Conservation (phyloP, 2,888 invertebrate species). For the Thereva unica region DNA sequence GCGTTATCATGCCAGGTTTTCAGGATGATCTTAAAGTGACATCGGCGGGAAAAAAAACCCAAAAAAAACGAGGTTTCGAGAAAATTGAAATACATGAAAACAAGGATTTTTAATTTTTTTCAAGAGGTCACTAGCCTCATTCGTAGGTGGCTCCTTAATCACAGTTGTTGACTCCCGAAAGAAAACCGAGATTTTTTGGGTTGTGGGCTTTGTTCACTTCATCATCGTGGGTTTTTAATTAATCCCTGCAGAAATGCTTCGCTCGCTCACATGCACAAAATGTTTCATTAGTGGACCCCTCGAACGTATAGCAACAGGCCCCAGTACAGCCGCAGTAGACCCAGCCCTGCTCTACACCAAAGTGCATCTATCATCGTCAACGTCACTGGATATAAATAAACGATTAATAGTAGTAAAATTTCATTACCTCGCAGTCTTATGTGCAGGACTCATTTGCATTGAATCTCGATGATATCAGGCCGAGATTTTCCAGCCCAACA, state of each 20-base stretch:
- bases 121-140: no score
- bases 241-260: no score
- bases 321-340: neutral
- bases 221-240: no score
- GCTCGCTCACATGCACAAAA: no score
- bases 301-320: no score
- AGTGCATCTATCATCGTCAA: slow-evolving; percentile 12
- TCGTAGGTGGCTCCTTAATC: no score
- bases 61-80: neutral
- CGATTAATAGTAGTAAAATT: neutral
- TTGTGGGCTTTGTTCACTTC: no score
- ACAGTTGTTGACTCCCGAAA: no score
- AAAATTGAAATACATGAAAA: slow-evolving; percentile 13
- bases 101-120: no score
- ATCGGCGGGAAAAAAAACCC: slow-evolving; percentile 12
- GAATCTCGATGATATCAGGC: slow-evolving; percentile 1
- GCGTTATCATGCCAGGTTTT: slow-evolving; percentile 24
- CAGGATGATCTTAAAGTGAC: slow-evolving; percentile 30
- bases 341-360: neutral
- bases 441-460: slow-evolving; percentile 25
- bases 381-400: slow-evolving; percentile 18
- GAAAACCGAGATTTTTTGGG: no score
- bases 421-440: neutral
- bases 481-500: neutral
- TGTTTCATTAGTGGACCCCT: no score